Base-by-base conservation (phyloP, 2,888 invertebrate species). In the Pycnomerus fuliginosus region DNA sequence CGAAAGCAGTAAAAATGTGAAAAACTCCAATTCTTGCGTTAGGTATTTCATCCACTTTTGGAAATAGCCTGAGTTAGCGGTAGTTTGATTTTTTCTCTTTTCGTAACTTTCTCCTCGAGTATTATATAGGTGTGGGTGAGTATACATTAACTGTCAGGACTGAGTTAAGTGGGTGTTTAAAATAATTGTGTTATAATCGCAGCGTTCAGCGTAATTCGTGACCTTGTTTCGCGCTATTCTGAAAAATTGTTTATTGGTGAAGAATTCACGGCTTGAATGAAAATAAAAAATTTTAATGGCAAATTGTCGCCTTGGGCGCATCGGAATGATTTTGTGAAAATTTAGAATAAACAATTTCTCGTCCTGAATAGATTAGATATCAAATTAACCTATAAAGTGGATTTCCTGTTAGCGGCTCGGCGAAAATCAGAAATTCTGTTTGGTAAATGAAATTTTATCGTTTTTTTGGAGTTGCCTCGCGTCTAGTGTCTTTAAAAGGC, bases 401-500 rank as follows among this genome's bases (percentile, higher is more conserved):
- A 20, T 28, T 37, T 37, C 36, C 36, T 37, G 36, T 37, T 22
- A 29, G 36, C 7, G 17, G 20, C 20, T 38, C n/a, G n/a, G n/a
- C n/a, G n/a, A 22, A 39, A 17, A 33, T 34, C 31, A 29, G 33
- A 36, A 40, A 43, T 24, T 43, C 36, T 24, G 31, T 7, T 35
- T 43, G 16, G 35, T 20, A 22, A 29, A 27, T 36, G 30, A 35
- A 42, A 17, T 30, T 53, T 57, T 54, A 37, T 43, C 27, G 31
- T 37, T 40, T 51, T 53, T 50, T 49, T 40, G 30, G 32, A 33
- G 40, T 43, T 40, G 47, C 33, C 44, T 34, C 44, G 44, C 44
- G 54, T 45, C 58, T 41, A 44, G 50, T 56, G 43, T 46, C 56
- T 50, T 43, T 55, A 58, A 49, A 57, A 53, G 58, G 58, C 40